A percentile compares a stretch with the other conserved stretches of the same genome.
Evolutionary conservation across 2,113 vertebrate genomes (phyloP).

Genomic region (Thomomys bottae): DNA sequence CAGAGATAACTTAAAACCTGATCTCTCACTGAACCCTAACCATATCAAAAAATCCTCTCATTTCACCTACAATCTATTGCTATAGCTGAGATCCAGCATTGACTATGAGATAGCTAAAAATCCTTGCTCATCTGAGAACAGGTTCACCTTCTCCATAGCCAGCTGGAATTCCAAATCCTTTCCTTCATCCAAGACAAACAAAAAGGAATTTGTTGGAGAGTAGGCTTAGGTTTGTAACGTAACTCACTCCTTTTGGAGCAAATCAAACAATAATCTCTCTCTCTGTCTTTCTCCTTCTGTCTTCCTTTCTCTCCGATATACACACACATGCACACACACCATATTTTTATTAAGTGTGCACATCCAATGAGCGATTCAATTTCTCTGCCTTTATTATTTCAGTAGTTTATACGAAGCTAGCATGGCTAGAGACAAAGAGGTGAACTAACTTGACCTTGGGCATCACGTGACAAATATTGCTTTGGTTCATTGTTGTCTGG

Average conservation of each 20-base stretch:
- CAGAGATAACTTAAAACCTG: not conserved
- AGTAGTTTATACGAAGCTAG: constrained; percentile 45
- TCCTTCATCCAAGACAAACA: constrained; percentile 13
- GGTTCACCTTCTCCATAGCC: not conserved
- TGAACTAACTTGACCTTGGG: constrained; percentile 73
- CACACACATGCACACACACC: not conserved
- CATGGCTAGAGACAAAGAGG: constrained; percentile 27
- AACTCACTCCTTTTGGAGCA: constrained; percentile 14
- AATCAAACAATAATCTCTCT: not conserved
- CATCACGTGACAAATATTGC: constrained; percentile 60
- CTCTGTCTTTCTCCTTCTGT: not conserved
- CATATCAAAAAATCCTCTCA: not conserved
- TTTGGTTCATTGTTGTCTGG: constrained; percentile 77
- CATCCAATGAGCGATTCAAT: constrained; percentile 21
- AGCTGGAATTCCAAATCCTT: not conserved
- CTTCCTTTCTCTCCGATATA: no score
- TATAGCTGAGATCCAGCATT: not conserved
- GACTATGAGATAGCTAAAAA: not conserved
- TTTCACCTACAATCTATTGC: not conserved
- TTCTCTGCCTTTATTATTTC: constrained; percentile 33
- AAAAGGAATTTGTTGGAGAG: not conserved
- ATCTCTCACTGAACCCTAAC: not conserved
- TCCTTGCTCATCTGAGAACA: not conserved
- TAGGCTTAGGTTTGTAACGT: not conserved
- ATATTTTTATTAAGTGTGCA: constrained; percentile 27